These are phyloP conservation scores for Hydriomena furcata DNA, from an alignment of 2,888 invertebrate genomes.

Conservation along the genomic window DNA sequence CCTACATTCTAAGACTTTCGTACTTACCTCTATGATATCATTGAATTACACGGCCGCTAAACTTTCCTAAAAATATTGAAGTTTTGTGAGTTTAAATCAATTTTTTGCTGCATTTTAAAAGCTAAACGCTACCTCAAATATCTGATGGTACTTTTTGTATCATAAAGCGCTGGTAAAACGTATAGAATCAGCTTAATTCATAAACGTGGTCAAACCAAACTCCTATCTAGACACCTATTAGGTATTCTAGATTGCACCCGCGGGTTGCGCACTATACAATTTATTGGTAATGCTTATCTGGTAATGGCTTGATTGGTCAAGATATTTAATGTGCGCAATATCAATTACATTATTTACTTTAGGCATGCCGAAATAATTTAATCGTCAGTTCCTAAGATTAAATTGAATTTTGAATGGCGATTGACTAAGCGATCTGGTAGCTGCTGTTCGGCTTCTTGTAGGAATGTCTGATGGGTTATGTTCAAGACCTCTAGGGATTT, in stretches of 20 bases:
- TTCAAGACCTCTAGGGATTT: too few relatives aligned
- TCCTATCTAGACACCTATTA: slow-evolving; percentile 60
- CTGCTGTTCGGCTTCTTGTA: too few relatives aligned
- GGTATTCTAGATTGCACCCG: slow-evolving; percentile 61
- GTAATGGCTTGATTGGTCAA: slow-evolving; percentile 41
- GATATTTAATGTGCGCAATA: slow-evolving; percentile 27
- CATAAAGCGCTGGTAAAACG: neutral
- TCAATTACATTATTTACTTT: slow-evolving; percentile 23
- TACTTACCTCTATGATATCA: too few relatives aligned
- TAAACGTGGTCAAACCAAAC: slow-evolving; percentile 43
- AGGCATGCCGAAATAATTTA: slow-evolving; percentile 15
- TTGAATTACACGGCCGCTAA: too few relatives aligned
- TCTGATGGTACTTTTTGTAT: too few relatives aligned
- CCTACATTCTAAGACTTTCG: too few relatives aligned
- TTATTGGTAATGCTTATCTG: slow-evolving; percentile 43
- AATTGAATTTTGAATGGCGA: neutral
- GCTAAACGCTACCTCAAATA: too few relatives aligned
- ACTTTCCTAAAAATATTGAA: too few relatives aligned
- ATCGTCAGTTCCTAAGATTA: neutral
- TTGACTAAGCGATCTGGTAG: too few relatives aligned
- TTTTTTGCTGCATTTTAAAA: too few relatives aligned
- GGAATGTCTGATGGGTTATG: too few relatives aligned
- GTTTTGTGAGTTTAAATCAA: too few relatives aligned
- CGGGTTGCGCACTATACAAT: slow-evolving; percentile 44
- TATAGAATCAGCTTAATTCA: neutral